These are phyloP conservation scores for Thermophis baileyi DNA, from an alignment of 2,113 vertebrate species.

Conservation along the genomic window DNA sequence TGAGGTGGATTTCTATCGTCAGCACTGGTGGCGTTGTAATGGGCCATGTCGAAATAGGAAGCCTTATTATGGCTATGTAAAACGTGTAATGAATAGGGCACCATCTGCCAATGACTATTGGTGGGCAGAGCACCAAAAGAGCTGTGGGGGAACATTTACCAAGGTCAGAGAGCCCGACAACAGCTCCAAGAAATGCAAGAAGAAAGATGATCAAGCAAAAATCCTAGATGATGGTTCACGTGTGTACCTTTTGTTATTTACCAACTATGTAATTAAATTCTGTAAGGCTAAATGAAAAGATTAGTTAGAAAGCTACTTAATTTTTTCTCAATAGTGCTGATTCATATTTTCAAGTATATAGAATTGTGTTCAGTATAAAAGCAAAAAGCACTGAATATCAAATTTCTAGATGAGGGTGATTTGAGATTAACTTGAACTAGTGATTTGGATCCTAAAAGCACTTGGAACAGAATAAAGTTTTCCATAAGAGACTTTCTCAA, in stretches of 20 bases:
- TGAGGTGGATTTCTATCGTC: slow-evolving; percentile 88
- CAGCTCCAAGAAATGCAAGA: slow-evolving; percentile 77
- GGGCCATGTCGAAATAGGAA: slow-evolving; percentile 82
- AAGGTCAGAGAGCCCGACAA: slow-evolving; percentile 94
- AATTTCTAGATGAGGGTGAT: not conserved
- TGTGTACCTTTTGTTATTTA: slow-evolving; percentile 17
- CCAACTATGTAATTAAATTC: not conserved
- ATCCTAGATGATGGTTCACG: slow-evolving; percentile 40
- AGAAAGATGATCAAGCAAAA: slow-evolving; percentile 41
- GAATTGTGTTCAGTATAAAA: not conserved
- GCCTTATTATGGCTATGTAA: slow-evolving; percentile 89
- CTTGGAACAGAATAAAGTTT: not conserved
- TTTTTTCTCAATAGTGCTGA: fast-evolving
- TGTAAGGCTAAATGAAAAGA: not conserved
- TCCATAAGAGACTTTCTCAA: not conserved
- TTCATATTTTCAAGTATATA: not conserved
- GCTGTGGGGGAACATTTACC: slow-evolving; percentile 83
- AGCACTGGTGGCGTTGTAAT: slow-evolving; percentile 93
- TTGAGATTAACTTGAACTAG: not conserved
- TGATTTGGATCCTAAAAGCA: not conserved
- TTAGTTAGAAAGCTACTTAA: not conserved
- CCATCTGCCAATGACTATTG: slow-evolving; percentile 86
- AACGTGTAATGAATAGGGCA: slow-evolving; percentile 88
- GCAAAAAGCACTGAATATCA: too few relatives aligned
- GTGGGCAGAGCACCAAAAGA: slow-evolving; percentile 87